These are phyloP conservation scores for Pantherophis vulpinus DNA, from an alignment of 2,797 vertebrate genomes.

Conservation along the genomic window DNA sequence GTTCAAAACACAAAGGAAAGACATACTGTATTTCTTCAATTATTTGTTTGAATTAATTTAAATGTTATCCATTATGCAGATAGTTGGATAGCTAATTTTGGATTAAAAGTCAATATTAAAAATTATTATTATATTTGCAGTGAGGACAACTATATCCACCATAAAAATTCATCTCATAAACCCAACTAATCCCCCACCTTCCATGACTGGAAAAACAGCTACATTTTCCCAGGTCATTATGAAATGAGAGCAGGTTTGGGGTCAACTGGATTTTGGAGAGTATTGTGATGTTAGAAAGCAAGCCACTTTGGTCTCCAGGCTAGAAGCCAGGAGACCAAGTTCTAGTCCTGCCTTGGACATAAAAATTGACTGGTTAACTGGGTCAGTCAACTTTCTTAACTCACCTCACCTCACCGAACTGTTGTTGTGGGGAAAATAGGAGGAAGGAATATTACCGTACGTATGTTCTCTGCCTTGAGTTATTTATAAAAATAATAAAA, in stretches of 20 bases:
- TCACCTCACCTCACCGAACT: background rate
- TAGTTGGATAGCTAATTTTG: background rate
- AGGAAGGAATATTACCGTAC: background rate
- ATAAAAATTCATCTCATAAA: background rate
- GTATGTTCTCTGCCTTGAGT: background rate
- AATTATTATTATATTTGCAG: background rate
- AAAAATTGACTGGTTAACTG: background rate
- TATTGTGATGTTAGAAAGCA: background rate
- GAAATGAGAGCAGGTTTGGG: background rate
- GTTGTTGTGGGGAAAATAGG: background rate
- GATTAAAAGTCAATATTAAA: background rate
- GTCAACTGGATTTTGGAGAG: background rate
- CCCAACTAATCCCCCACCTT: no score
- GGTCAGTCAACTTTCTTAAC: background rate
- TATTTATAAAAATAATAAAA: background rate
- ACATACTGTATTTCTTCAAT: background rate
- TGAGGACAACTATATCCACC: background rate
- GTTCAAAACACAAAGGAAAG: background rate
- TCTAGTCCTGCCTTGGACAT: background rate
- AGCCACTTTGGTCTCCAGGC: background rate
- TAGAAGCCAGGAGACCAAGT: background rate
- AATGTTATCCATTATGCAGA: background rate
- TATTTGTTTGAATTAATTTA: background rate
- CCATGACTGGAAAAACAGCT: no score
- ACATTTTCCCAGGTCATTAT: background rate